phyloP scores from a whole-genome alignment of 2,888 invertebrate genomes.

The Drosophila planitibia region DNA sequence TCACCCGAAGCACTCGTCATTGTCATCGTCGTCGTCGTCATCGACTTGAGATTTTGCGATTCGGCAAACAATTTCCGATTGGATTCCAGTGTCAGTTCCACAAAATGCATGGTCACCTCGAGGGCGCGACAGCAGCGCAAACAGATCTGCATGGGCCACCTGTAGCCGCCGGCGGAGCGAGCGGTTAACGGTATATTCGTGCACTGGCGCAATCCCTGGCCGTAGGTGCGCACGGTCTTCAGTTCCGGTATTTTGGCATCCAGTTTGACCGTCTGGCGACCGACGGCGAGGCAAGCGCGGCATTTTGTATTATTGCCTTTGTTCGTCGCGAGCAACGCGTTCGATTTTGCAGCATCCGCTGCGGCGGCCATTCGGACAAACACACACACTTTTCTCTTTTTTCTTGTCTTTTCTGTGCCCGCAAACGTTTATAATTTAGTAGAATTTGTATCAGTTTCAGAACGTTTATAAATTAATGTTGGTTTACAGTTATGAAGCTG shows the following conservation, averaged over 20 bases:
- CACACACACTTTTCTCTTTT: background rate
- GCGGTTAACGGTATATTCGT: conserved; percentile 47
- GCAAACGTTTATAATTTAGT: background rate
- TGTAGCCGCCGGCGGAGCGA: conserved; percentile 48
- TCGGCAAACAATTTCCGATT: conserved; percentile 61
- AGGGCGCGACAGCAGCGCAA: conserved; percentile 78
- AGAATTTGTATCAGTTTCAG: background rate
- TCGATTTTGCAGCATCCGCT: conserved; percentile 56
- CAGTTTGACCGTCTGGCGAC: conserved; percentile 64
- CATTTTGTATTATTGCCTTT: conserved; percentile 69
- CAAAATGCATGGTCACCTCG: conserved; percentile 78
- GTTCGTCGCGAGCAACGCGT: conserved; percentile 58
- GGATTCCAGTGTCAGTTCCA: conserved; percentile 69
- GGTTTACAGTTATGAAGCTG: conserved; percentile 3
- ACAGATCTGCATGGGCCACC: conserved; percentile 76
- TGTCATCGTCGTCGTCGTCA: conserved; percentile 21
- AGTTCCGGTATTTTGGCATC: conserved; percentile 61
- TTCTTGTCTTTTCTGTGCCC: background rate
- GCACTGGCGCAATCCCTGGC: conserved; percentile 63
- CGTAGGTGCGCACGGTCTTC: conserved; percentile 64
- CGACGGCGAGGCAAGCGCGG: conserved; percentile 72
- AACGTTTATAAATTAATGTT: conserved; percentile 5
- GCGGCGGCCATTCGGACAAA: conserved; percentile 47
- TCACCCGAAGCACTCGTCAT: conserved; percentile 45
- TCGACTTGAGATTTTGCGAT: conserved; percentile 49